Percentiles rank a stretch among this genome's conserved stretches.
Conservation (phyloP, 2,797 vertebrate species). For the Enteromius unitaeniatus region DNA sequence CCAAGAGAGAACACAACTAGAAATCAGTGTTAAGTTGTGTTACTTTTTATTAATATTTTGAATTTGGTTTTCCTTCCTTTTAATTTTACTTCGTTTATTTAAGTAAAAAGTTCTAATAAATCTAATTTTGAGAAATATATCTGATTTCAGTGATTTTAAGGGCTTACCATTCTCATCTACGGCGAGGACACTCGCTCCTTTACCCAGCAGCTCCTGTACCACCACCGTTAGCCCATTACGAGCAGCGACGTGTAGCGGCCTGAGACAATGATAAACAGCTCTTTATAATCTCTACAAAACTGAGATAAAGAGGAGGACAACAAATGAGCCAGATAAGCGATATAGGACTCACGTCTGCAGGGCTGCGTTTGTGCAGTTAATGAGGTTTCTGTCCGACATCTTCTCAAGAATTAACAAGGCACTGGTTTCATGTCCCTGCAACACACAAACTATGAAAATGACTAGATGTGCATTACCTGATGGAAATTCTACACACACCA, state of each 20-base stretch:
- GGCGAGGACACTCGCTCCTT: constrained; percentile 94
- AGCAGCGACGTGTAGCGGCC: constrained; percentile 94
- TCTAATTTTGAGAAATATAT: neutral
- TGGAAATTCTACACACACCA: neutral
- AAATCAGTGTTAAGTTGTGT: no score
- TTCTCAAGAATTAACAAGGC: constrained; percentile 90
- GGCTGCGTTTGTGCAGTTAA: constrained; percentile 86
- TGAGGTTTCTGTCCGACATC: constrained; percentile 86
- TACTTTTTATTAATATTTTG: no score
- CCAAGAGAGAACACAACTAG: no score
- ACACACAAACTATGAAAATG: constrained; percentile 13
- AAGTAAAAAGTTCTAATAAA: neutral
- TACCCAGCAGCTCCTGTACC: constrained; percentile 94
- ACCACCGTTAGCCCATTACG: constrained; percentile 91
- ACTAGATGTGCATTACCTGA: neutral
- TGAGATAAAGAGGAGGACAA: constrained; percentile 8
- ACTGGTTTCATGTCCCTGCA: constrained; percentile 88
- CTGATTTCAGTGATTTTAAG: neutral
- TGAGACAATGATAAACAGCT: constrained; percentile 58
- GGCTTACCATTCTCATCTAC: constrained; percentile 94
- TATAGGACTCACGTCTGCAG: constrained; percentile 65
- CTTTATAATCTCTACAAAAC: neutral
- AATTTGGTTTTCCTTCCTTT: no score
- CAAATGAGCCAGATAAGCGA: neutral
- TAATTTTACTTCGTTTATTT: neutral